These are phyloP conservation scores for Rhinophrynus dorsalis DNA, from an alignment of 2,797 vertebrate species.

Conservation along the genomic window DNA sequence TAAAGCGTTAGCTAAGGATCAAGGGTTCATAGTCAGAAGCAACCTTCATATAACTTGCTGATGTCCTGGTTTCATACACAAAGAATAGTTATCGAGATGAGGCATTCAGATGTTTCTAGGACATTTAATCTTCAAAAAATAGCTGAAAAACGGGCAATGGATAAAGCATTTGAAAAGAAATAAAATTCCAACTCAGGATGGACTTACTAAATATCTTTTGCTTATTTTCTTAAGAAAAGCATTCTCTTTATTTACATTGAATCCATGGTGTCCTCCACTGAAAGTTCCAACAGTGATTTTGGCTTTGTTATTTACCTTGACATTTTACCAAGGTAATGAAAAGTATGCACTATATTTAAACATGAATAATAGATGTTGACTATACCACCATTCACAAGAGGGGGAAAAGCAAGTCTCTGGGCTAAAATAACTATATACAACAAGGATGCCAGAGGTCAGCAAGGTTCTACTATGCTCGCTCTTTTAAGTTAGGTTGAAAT, in stretches of 20 bases:
- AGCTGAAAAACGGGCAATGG: too few relatives aligned
- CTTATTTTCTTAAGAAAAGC: neutral
- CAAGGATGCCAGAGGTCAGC: slow-evolving; percentile 12
- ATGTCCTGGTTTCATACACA: too few relatives aligned
- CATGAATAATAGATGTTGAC: slow-evolving; percentile 33
- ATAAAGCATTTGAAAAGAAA: too few relatives aligned
- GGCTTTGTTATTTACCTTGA: slow-evolving; percentile 20
- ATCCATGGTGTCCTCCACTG: neutral
- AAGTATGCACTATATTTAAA: neutral
- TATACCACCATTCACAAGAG: slow-evolving; percentile 1
- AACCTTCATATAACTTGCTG: too few relatives aligned
- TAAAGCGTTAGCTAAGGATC: too few relatives aligned
- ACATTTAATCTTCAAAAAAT: too few relatives aligned
- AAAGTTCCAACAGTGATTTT: neutral
- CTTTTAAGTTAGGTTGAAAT: neutral
- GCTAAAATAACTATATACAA: slow-evolving; percentile 9
- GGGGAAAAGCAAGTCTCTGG: neutral
- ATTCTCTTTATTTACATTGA: neutral
- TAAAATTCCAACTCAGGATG: too few relatives aligned
- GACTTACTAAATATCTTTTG: too few relatives aligned
- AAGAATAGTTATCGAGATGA: too few relatives aligned
- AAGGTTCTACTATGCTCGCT: neutral
- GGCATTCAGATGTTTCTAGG: too few relatives aligned
- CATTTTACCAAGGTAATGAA: slow-evolving; percentile 23
- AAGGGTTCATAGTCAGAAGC: too few relatives aligned